Evolutionary conservation across 2,797 vertebrate genomes (phyloP), one percentile per base, ranked within the genome.

Genomic region (Toxotes lorentzi): DNA sequence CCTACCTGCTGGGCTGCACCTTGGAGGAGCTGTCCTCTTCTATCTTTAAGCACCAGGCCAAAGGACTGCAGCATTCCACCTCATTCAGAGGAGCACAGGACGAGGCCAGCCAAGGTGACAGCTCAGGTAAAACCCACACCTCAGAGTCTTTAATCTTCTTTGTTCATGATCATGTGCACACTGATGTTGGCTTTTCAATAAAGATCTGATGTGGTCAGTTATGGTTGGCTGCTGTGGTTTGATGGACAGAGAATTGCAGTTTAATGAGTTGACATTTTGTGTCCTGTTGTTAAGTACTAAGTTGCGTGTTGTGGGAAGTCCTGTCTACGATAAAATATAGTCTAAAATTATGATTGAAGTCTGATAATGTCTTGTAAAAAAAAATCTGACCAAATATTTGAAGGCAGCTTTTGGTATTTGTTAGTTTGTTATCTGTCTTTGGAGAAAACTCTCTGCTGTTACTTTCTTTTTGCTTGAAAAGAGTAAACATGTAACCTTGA

Each of bases 11-110:
- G 92, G 98, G 98, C 89, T 99, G 97, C 87, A 96, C 93, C 76
- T 91, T 99, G 87, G 98, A 99, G 90, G 98, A 99, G 80, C 95
- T 99, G 51, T 99, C 98, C 76, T 98, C 98, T 0, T 93, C 97
- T 65, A 96, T 99, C 91, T 99, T 99, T 91, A 99, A 98, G 86
- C 97, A 98, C 73, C 97, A 98, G 78, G 88, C 95, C 78, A 98
- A 98, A 93, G 94, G 96, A 63, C 91, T 98, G 74, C 97, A 98
- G 90, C 95, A 97, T 69, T 97, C 97, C 73, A 96, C 97, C 59
- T 99, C 98, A 9, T 98, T 98, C 94, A 96, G 97, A n/a, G 97
- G 98, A 88, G 96, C 96, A 19, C 94, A 95, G 0, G 98, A 99
- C 0, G 97, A 99, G 21, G 70, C 87, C 0, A 80, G 93, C 17